A percentile compares a stretch with the other conserved stretches of the same genome.
Conservation (phyloP, 2,888 invertebrate species). For the Clanis bilineata region DNA sequence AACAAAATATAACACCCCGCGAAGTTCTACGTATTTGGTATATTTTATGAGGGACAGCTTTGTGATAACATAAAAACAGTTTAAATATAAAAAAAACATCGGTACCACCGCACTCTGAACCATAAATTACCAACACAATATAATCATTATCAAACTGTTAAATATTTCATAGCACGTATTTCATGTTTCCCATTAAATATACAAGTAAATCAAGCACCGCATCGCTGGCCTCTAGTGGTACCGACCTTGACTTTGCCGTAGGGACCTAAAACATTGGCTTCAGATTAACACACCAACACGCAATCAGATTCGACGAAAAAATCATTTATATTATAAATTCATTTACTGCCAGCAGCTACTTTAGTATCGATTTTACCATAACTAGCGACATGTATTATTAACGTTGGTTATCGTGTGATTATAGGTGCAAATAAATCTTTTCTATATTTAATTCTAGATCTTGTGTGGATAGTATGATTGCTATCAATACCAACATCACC, state of each 20-base stretch:
- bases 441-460: too few relatives aligned
- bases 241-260: conserved; percentile 10
- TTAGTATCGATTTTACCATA: neutral
- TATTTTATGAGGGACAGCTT: too few relatives aligned
- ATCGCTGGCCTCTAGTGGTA: neutral
- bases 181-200: neutral
- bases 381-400: neutral
- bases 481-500: too few relatives aligned
- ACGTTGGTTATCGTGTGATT: too few relatives aligned
- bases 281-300: conserved; percentile 1
- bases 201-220: neutral
- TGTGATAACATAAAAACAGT: too few relatives aligned
- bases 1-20: too few relatives aligned
- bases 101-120: neutral
- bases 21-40: too few relatives aligned
- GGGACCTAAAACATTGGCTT: neutral
- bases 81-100: neutral
- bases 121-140: neutral
- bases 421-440: too few relatives aligned
- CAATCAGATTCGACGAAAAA: neutral
- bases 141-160: neutral
- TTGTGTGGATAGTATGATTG: too few relatives aligned
- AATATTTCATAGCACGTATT: neutral
- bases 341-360: neutral
- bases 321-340: neutral